Percentiles rank a stretch among this genome's conserved stretches.
Conservation (phyloP, 2,888 invertebrate genomes). For the Phortica okadai region DNA sequence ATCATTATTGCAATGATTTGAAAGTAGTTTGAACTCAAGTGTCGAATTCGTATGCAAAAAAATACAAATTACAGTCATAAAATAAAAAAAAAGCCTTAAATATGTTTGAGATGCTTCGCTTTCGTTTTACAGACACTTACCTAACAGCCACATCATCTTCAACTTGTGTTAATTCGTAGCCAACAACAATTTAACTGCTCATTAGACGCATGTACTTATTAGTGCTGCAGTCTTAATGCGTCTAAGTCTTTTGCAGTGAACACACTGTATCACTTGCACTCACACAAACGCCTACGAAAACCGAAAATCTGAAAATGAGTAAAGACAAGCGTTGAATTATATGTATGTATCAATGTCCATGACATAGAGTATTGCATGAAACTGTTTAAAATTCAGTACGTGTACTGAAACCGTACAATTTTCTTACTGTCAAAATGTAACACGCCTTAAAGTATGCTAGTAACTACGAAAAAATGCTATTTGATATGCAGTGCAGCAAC, state of each 20-base stretch:
- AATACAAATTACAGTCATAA: too few relatives aligned
- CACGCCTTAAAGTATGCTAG: conserved; percentile 13
- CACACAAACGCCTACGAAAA: neutral
- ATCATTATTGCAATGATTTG: too few relatives aligned
- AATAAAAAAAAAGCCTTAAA: too few relatives aligned
- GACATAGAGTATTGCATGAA: neutral
- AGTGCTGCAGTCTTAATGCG: neutral
- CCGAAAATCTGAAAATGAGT: conserved; percentile 5
- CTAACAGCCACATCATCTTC: neutral
- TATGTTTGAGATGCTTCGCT: too few relatives aligned
- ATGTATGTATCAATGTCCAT: neutral
- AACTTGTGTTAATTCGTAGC: neutral
- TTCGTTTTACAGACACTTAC: too few relatives aligned
- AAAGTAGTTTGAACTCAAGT: too few relatives aligned
- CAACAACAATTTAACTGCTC: conserved; percentile 5
- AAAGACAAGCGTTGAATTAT: conserved; percentile 1
- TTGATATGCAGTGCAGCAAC: conserved; percentile 7
- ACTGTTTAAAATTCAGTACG: conserved; percentile 2
- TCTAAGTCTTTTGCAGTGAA: neutral
- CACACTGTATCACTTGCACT: neutral
- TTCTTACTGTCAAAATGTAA: neutral
- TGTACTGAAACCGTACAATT: neutral
- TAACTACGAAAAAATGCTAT: neutral
- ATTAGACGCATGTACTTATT: neutral
- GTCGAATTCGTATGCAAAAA: too few relatives aligned